Evolutionary conservation across 2,797 vertebrate species (phyloP), one percentile per base, ranked within the genome.

Genomic region (Hafferia zeledoni): DNA sequence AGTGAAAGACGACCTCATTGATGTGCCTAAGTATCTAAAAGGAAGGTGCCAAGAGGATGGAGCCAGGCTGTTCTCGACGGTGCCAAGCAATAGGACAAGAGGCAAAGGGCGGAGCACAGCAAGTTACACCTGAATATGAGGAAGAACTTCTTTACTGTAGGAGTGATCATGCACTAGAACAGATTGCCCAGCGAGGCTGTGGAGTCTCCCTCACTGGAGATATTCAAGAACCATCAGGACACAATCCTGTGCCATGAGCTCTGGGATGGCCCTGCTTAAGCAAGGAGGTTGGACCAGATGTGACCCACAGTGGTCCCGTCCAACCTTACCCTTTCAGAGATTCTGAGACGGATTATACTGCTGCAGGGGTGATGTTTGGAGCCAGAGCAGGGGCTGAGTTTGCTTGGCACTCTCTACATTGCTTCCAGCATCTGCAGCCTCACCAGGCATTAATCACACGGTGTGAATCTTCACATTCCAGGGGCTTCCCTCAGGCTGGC

Each of bases 281-380:
- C 35, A 61, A 35, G 27, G 31, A 55, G 31, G 13, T 17, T 43
- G 63, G 43, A 56, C 15, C 31, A 37, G 49, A 30, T 43, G 41
- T 43, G 41, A 37, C 5, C 12, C 53, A 17, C 27, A 14, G 35
- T 68, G 63, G 16, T 63, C 31, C 13, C 6, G 63, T 49, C 35
- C 49, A 43, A 22, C 23, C 2, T 0, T 16, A 22, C 17, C 17
- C 0, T 0, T 60, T 53, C 53, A 13, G 49, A 39, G 39, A 41
- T 37, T 50, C 50, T 44, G 31, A 57, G 44, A 33, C 22, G n/a
- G 33, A 83, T n/a, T 0, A 2, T 97, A 98, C 87, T 97, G 98
- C 97, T 99, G 98, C 98, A 99, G 98, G 35, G 23, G 47, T 31
- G 30, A 6, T 5, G 22, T 35, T 33, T 2, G 13, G 49, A 43